These are phyloP conservation scores for Lamellibrachia columna DNA, from an alignment of 2,888 invertebrate genomes.

Conservation along the genomic window DNA sequence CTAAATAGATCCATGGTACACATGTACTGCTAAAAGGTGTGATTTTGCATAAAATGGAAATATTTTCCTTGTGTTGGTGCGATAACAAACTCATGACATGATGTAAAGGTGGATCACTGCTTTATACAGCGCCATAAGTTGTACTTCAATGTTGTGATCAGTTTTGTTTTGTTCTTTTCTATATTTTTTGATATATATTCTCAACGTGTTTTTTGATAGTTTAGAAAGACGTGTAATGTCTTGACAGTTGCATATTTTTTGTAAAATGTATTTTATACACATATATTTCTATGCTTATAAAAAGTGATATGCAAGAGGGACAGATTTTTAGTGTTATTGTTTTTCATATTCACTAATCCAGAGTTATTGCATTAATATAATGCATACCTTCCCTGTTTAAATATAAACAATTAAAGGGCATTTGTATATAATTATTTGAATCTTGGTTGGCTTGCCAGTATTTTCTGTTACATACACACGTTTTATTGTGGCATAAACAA, in stretches of 20 bases:
- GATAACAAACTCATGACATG: not conserved
- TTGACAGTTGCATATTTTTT: not conserved
- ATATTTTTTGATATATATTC: not conserved
- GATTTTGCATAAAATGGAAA: not conserved
- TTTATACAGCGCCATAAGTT: not conserved
- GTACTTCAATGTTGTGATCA: not conserved
- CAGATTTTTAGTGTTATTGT: not conserved
- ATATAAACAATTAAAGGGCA: not conserved
- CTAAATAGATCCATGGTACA: not conserved
- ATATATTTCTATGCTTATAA: not conserved
- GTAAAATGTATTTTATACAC: constrained; percentile 10
- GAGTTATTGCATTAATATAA: not conserved
- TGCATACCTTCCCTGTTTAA: not conserved
- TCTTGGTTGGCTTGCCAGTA: not conserved
- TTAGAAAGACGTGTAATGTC: not conserved
- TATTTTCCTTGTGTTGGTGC: not conserved
- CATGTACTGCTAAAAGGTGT: not conserved
- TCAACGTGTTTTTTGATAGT: not conserved
- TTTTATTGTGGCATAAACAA: not conserved
- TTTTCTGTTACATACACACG: not conserved
- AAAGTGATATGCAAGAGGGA: not conserved
- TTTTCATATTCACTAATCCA: not conserved
- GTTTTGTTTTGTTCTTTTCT: not conserved
- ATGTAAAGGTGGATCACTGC: not conserved
- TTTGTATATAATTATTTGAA: not conserved